These are phyloP conservation scores for Epinephelus cyanopodus DNA, from an alignment of 2,113 vertebrate genomes.

Conservation along the genomic window DNA sequence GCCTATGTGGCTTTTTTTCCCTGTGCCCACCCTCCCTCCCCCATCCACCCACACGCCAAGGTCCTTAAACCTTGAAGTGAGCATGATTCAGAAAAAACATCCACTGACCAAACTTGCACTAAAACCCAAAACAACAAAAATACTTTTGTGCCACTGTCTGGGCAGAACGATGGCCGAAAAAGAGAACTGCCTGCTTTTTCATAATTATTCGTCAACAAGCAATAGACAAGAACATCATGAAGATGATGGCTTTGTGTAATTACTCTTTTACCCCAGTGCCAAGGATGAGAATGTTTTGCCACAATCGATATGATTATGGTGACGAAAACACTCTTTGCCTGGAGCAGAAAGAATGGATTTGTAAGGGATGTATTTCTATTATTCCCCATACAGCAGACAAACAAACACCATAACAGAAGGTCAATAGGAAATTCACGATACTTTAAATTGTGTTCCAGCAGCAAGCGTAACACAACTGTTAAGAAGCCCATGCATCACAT, in stretches of 20 bases:
- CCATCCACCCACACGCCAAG: not conserved
- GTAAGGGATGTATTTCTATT: slow-evolving; percentile 53
- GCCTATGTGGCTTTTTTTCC: not conserved
- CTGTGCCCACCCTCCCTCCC: too few species aligned
- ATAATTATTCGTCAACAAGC: slow-evolving; percentile 24
- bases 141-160: not conserved
- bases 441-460: slow-evolving; percentile 64
- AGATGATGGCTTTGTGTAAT: slow-evolving; percentile 38
- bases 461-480: slow-evolving; percentile 45
- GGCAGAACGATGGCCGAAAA: not conserved
- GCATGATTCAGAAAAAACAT: slow-evolving; percentile 29
- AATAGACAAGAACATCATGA: slow-evolving; percentile 20
- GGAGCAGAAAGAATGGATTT: slow-evolving; percentile 53
- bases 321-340: slow-evolving; percentile 59
- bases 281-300: slow-evolving; percentile 40
- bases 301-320: slow-evolving; percentile 66
- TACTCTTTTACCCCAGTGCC: not conserved
- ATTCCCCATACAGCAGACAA: slow-evolving; percentile 42
- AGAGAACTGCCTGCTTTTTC: slow-evolving; percentile 2
- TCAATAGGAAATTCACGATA: slow-evolving; percentile 69
- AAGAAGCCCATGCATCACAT: slow-evolving; percentile 62
- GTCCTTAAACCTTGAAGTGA: slow-evolving; percentile 19
- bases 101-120: not conserved
- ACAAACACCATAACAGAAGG: slow-evolving; percentile 53
- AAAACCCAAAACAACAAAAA: not conserved